These are phyloP conservation scores for Craniophora ligustri DNA, from an alignment of 2,888 invertebrate species.

Conservation along the genomic window DNA sequence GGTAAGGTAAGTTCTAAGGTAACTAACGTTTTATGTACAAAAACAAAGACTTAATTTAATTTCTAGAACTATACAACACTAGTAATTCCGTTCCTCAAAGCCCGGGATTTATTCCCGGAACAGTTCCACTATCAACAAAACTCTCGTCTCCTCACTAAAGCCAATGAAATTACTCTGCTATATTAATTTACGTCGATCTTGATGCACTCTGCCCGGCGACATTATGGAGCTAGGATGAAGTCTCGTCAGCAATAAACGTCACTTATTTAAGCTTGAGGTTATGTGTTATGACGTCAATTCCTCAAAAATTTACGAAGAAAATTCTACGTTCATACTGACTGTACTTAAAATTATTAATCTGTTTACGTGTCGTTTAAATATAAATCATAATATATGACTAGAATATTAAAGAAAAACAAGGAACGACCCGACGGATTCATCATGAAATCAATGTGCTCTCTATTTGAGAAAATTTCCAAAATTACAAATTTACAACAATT, in stretches of 20 bases:
- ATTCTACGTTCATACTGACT: too few species aligned
- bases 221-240: neutral
- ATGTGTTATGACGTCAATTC: neutral
- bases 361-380: too few species aligned
- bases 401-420: too few species aligned
- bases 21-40: too few species aligned
- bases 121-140: neutral
- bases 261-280: slow-evolving; percentile 14
- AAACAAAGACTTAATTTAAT: too few species aligned
- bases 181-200: neutral
- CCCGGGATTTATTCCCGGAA: neutral
- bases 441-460: too few species aligned
- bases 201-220: neutral
- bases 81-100: neutral
- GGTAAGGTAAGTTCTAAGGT: too few species aligned
- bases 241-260: slow-evolving; percentile 19
- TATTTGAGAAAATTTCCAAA: too few species aligned
- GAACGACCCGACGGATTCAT: too few species aligned
- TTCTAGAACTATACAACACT: too few species aligned
- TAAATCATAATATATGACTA: neutral
- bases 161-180: neutral
- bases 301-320: slow-evolving; percentile 14
- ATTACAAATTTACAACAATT: too few species aligned
- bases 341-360: too few species aligned
- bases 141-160: neutral